Evolutionary conservation across 1,140 invertebrate genomes (phyloP), one percentile per base, ranked within the genome.

Genomic region (Caerostris darwini): DNA sequence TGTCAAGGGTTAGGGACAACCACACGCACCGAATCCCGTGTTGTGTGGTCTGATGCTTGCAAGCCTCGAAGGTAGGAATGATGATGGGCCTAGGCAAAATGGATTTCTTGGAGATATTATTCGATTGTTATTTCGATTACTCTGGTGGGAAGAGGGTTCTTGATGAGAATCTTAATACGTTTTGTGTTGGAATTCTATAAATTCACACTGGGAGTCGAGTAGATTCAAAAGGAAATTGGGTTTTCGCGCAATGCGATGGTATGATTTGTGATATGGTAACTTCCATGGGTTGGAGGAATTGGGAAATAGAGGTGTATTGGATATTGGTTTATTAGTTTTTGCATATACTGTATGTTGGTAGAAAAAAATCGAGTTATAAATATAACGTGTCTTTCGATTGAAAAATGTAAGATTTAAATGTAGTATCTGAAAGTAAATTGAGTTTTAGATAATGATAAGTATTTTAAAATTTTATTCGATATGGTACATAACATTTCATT

Each of bases 71-170:
- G 71, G 71, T 77, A 77, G 10, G 34, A 34, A 77, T 77, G 71
- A 77, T 77, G 71, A 77, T 77, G 50, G 71, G 71, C 34, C 71
- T 34, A 77, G 34, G 53, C 71, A 77, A 34, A 77, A 77, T 77
- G 71, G 71, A 77, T 77, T 67, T 77, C 53, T 34, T 77, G 50
- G 6, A 10, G 71, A 77, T 19, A 12, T 77, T 77, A 77, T 77
- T 77, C 71, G 71, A 77, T 77, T 77, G 53, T 77, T 34, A 77
- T 77, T 77, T 50, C 71, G 71, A 77, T 77, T 50, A 53, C 53
- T 53, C 71, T 34, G 50, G 10, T 10, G 34, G 71, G 71, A 77
- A 34, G 34, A 34, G 7, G 14, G 53, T 50, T 77, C 71, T 14
- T 77, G 71, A 53, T 77, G 71, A 50, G 71, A 5, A 7, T 34